Evolutionary conservation across 2,888 invertebrate species (phyloP).

Genomic region (Rhingia rostrata): DNA sequence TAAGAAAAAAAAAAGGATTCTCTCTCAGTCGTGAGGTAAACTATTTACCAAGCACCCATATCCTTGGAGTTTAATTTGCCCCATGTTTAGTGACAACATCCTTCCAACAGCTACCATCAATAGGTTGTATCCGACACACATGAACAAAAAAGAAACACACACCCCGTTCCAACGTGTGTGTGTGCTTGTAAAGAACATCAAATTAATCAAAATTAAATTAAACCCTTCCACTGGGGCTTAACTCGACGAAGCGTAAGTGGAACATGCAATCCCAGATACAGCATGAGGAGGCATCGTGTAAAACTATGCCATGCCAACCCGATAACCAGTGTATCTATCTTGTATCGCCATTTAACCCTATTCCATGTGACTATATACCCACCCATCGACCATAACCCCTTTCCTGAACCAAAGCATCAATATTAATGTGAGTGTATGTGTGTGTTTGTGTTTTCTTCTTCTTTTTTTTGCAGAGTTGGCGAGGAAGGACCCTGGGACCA

Average conservation of each 20-base stretch:
- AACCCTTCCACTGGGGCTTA: conserved; percentile 59
- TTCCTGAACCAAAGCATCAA: not conserved
- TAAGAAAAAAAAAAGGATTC: conserved; percentile 37
- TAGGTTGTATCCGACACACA: not conserved
- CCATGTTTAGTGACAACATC: conserved; percentile 20
- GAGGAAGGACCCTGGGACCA: conserved; percentile 88
- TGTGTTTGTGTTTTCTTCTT: conserved; percentile 45
- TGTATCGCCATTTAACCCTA: conserved; percentile 60
- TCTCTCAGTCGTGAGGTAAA: conserved; percentile 39
- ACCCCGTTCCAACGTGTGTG: not conserved
- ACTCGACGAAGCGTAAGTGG: conserved; percentile 61
- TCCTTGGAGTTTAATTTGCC: conserved; percentile 15
- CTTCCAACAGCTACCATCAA: conserved; percentile 49
- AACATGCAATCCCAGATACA: conserved; percentile 56
- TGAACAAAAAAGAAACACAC: not conserved
- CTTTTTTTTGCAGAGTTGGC: conserved; percentile 84
- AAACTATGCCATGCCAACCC: conserved; percentile 54
- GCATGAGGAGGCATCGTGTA: conserved; percentile 39
- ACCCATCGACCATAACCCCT: not conserved
- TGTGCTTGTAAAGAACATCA: conserved; percentile 51
- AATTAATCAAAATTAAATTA: conserved; percentile 74
- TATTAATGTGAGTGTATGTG: conserved; percentile 7
- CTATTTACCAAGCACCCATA: conserved; percentile 63
- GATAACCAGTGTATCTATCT: conserved; percentile 51
- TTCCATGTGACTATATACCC: conserved; percentile 25